phyloP scores from a whole-genome alignment of 1,140 invertebrate genomes.

The Hermetia illucens region DNA sequence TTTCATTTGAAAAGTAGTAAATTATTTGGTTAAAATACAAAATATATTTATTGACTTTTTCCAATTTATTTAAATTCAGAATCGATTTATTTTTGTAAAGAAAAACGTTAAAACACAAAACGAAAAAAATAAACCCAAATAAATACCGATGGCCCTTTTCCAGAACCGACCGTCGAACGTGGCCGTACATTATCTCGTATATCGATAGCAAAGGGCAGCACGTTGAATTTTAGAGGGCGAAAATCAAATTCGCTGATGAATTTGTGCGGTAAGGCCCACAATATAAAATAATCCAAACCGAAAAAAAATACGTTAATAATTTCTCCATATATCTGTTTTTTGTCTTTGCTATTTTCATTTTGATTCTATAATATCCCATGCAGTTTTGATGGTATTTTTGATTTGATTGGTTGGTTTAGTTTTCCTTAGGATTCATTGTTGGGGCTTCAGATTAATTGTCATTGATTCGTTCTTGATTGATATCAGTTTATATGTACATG shows the following conservation, averaged over 20 bases:
- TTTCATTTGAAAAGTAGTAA: not conserved
- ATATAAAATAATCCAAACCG: no score
- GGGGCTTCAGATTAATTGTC: conserved; percentile 10
- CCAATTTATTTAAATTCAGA: no score
- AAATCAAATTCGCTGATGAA: conserved; percentile 89
- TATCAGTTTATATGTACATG: no score
- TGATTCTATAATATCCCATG: no score
- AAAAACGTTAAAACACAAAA: not conserved
- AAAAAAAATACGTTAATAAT: conserved; percentile 24
- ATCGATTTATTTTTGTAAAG: conserved; percentile 2
- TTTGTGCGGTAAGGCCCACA: conserved; percentile 67
- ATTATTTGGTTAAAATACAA: no score
- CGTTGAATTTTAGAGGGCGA: conserved; percentile 49
- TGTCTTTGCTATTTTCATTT: no score
- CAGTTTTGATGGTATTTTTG: conserved; percentile 14
- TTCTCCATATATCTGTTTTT: conserved; percentile 4
- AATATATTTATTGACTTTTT: no score
- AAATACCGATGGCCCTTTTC: conserved; percentile 11
- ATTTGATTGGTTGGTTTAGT: conserved; percentile 8
- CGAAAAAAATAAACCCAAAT: not conserved
- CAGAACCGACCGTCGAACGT: conserved; percentile 30
- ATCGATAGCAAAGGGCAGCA: conserved; percentile 35
- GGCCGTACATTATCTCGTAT: conserved; percentile 30
- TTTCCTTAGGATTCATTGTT: no score
- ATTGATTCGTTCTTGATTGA: no score